Conservation (phyloP, 2,797 vertebrate genomes). For the Myotis findleyi region DNA sequence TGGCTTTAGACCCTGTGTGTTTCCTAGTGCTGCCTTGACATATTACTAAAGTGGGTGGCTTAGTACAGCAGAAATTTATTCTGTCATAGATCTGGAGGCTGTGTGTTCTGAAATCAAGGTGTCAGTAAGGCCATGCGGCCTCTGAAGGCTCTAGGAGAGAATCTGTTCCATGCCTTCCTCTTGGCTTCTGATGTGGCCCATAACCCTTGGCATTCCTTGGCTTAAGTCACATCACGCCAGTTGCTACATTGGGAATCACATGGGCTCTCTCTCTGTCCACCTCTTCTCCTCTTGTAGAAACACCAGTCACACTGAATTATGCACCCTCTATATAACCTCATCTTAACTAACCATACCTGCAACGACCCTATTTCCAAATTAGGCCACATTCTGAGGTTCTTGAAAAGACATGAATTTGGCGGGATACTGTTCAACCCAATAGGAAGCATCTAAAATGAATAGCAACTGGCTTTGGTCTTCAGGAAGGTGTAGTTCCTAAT, state of each 20-base stretch:
- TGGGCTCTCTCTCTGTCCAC: rapidly evolving
- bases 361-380: not conserved
- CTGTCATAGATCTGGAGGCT: not conserved
- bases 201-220: not conserved
- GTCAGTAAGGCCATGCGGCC: not conserved
- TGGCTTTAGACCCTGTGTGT: not conserved
- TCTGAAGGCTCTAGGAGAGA: not conserved
- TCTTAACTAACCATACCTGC: not conserved
- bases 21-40: not conserved
- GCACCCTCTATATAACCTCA: not conserved
- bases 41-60: not conserved
- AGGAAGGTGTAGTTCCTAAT: not conserved
- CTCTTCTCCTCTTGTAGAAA: not conserved
- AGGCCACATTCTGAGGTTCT: not conserved
- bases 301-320: not conserved
- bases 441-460: not conserved
- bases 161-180: not conserved
- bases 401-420: not conserved
- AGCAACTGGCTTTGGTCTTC: not conserved
- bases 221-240: not conserved
- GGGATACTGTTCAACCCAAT: not conserved
- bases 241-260: not conserved
- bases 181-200: not conserved
- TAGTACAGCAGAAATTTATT: not conserved
- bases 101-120: not conserved